Base-by-base conservation (phyloP, 2,113 vertebrate species). In the Rhabdornis inornatus region DNA sequence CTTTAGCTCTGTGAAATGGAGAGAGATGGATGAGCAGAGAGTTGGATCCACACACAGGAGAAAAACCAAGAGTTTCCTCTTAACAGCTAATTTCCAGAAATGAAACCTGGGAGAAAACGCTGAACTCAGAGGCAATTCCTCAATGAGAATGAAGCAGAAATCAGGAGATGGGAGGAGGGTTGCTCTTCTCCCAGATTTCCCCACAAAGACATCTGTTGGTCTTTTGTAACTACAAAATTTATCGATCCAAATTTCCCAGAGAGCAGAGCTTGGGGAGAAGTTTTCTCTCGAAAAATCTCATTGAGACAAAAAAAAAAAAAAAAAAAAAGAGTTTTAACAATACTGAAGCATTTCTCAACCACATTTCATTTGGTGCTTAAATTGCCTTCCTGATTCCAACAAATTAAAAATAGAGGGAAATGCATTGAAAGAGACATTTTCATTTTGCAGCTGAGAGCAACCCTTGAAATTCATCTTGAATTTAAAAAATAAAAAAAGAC, bases 341-440 rank as follows among this genome's bases (percentile, higher is more conserved):
- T 40, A 59, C n/a, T 1, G 1, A 90, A 80, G 28, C 15, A 20
- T 90, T 89, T 92, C 59, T 45, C 28, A 83, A 53, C 24, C 20
- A 68, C 44, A 22, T 93, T 93, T 90, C 17, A 55, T 90, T 94
- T 0, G 1, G 66, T 69, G 22, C 42, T 80, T 53, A 83, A 80
- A n/a, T 61, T 90, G n/a, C 53, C 31, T 69, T 69, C 40, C 10
- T 64, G 50, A 95, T 61, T 90, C 83, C 83, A 86, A 92, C 37
- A 96, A 90, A 91, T 81, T 89, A 89, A 94, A 96, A 92, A 59
- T 40, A 84, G 81, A 87, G 83, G 21, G 56, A 92, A 92, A 77
- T 24, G 30, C 42, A 89, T 81, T 70, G 52, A 53, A 81, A 78
- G 21, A 66, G 56, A 50, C 52, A 11, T 87, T 87, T 91, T 77